A percentile compares a stretch with the other conserved stretches of the same genome.
Conservation (phyloP, 2,113 vertebrate species). For the Xenopus borealis region DNA sequence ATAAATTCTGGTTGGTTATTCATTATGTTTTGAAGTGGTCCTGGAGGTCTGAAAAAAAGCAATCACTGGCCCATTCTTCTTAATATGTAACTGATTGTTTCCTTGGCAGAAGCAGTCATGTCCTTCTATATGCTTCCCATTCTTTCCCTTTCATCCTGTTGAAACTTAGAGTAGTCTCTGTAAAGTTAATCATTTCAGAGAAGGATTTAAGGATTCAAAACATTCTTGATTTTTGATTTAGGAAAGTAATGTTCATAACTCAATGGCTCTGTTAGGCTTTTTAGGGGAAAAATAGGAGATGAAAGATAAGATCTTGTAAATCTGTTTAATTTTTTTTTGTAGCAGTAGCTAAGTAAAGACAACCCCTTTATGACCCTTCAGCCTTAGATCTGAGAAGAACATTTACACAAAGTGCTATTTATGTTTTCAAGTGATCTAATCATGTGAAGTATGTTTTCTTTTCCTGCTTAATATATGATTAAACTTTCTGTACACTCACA, state of each 20-base stretch:
- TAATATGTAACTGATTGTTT: constrained; percentile 16
- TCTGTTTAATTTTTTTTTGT: background rate
- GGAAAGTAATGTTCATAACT: constrained; percentile 26
- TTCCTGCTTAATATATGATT: no score
- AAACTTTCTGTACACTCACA: no score
- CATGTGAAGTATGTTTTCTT: background rate
- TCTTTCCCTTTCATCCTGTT: constrained; percentile 39
- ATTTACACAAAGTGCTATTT: background rate
- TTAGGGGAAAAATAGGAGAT: constrained; percentile 23
- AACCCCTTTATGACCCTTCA: constrained; percentile 25
- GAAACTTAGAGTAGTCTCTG: constrained; percentile 22
- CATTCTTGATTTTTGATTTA: constrained; percentile 19
- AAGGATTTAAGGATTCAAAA: constrained; percentile 38
- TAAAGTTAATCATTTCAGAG: constrained; percentile 43
- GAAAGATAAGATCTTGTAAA: constrained; percentile 38
- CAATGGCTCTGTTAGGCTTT: constrained; percentile 30
- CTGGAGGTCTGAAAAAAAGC: background rate
- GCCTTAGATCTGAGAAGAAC: background rate
- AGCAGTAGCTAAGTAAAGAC: background rate
- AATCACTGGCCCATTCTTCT: background rate
- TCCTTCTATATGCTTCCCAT: constrained; percentile 20
- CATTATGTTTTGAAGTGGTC: constrained; percentile 1
- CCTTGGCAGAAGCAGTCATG: constrained; percentile 26
- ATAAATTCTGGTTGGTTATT: no score
- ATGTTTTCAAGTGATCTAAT: background rate